Conservation (phyloP, 2,888 invertebrate genomes). For the Pogonocherus hispidulus region DNA sequence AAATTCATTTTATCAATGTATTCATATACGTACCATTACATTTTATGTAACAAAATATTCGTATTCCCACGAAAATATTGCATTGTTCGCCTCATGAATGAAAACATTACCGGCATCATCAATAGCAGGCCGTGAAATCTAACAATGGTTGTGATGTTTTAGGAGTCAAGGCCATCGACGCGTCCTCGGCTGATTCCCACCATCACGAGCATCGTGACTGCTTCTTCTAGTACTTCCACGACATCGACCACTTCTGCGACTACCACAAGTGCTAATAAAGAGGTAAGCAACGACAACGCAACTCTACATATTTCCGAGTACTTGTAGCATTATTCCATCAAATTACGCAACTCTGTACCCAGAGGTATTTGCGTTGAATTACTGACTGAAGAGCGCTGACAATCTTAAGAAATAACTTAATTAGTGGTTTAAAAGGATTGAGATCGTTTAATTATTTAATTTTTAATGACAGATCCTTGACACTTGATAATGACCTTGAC, state of each 20-base stretch:
- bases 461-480: too few relatives aligned
- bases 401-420: too few relatives aligned
- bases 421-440: too few relatives aligned
- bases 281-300: slow-evolving; percentile 34
- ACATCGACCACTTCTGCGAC: slow-evolving; percentile 27
- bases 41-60: too few relatives aligned
- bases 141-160: slow-evolving; percentile 54
- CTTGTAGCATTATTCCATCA: neutral
- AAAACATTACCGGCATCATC: slow-evolving; percentile 9
- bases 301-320: too few relatives aligned
- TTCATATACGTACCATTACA: too few relatives aligned
- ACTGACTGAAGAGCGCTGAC: too few relatives aligned
- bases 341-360: neutral
- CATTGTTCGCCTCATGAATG: slow-evolving; percentile 11
- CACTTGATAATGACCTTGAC: too few relatives aligned
- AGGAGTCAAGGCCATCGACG: slow-evolving; percentile 61
- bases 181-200: slow-evolving; percentile 49
- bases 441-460: too few relatives aligned
- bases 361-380: too few relatives aligned
- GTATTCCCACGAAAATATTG: neutral
- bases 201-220: slow-evolving; percentile 55
- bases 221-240: slow-evolving; percentile 49
- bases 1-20: too few relatives aligned
- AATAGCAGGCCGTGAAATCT: slow-evolving; percentile 30
- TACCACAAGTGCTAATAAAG: slow-evolving; percentile 29